Percentiles rank a stretch among this genome's conserved stretches.
These are phyloP conservation scores for Galaxea fascicularis DNA, from an alignment of 92 coral and sea anemone genomes.

Conservation along the genomic window DNA sequence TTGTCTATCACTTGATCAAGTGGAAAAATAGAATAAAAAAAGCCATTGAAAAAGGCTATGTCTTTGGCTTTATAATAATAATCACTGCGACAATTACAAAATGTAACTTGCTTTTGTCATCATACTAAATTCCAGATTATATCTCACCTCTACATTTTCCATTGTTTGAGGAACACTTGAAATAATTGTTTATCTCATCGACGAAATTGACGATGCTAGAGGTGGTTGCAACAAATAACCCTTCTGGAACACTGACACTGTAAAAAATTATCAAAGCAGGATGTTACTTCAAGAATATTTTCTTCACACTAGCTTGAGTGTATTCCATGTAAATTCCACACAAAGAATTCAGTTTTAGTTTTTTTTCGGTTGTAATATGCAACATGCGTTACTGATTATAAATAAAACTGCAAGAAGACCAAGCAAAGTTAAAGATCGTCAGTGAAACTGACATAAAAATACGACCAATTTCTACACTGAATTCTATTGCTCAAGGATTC, in stretches of 20 bases:
- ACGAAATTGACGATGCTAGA: background rate
- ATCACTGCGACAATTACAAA: background rate
- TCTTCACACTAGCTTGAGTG: too few species aligned
- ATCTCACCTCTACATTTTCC: background rate
- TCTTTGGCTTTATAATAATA: background rate
- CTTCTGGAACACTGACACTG: background rate
- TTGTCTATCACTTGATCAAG: constrained; percentile 1
- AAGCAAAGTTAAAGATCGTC: too few species aligned
- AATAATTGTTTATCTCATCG: background rate
- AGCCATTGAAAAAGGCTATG: background rate
- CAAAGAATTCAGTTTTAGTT: too few species aligned
- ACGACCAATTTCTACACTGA: too few species aligned
- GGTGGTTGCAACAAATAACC: background rate
- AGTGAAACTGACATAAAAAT: too few species aligned
- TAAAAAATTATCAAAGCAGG: background rate
- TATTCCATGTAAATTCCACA: too few species aligned
- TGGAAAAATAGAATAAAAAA: constrained; percentile 8
- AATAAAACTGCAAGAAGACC: too few species aligned
- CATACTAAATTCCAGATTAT: background rate
- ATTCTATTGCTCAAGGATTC: too few species aligned
- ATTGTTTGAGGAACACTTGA: background rate
- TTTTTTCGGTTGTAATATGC: too few species aligned
- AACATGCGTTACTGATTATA: too few species aligned
- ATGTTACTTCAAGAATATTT: too few species aligned
- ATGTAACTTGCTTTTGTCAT: too few species aligned